Evolutionary conservation across 2,113 vertebrate genomes (phyloP).

Genomic region (Pygoscelis adeliae): DNA sequence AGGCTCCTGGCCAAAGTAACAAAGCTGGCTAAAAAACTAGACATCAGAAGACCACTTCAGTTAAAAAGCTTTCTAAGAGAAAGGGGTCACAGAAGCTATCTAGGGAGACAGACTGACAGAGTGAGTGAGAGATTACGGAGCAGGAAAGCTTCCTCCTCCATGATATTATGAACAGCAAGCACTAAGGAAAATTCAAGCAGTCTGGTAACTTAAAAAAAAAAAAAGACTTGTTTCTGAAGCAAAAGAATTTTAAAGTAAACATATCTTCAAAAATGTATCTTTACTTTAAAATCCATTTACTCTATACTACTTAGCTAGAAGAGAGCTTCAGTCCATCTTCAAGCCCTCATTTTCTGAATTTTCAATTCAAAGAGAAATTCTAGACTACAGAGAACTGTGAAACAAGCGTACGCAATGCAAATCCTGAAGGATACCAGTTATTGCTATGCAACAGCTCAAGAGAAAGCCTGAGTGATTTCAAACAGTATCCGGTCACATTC

Average conservation of each 20-base stretch:
- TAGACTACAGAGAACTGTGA: neutral
- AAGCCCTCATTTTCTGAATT: neutral
- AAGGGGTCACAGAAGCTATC: conserved; percentile 4
- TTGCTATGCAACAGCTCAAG: neutral
- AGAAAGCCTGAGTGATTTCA: neutral
- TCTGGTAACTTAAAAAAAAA: neutral
- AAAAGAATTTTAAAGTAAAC: neutral
- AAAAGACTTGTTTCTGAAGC: neutral
- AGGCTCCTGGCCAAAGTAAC: neutral
- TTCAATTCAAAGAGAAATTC: neutral
- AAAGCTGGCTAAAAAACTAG: neutral
- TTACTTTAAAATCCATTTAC: neutral
- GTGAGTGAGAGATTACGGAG: neutral
- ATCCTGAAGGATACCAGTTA: neutral
- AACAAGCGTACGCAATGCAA: neutral
- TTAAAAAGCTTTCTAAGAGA: neutral
- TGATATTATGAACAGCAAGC: accelerated
- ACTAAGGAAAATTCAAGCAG: neutral
- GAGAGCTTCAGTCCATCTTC: neutral
- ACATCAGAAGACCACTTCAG: conserved; percentile 13
- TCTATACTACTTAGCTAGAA: neutral
- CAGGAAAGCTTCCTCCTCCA: neutral
- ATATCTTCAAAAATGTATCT: neutral
- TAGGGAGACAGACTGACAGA: neutral
- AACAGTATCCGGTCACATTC: neutral